Evolutionary conservation across 2,888 invertebrate genomes (phyloP).

Genomic region (Drosophila limbata): DNA sequence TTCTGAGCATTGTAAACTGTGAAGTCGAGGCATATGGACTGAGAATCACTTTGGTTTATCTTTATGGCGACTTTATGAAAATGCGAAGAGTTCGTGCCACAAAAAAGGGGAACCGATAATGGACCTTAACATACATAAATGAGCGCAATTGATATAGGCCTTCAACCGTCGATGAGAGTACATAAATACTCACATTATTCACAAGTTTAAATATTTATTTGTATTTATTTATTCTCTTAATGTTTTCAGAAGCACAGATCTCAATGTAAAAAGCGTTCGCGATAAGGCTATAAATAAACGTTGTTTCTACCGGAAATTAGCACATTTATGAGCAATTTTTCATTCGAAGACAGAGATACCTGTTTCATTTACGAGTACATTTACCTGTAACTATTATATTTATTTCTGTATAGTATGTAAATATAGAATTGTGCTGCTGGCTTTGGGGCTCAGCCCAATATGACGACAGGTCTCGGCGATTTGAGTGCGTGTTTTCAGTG

Average conservation of each 20-base stretch:
- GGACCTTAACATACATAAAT: slow-evolving; percentile 8
- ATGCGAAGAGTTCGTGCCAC: slow-evolving; percentile 7
- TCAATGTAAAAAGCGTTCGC: slow-evolving; percentile 11
- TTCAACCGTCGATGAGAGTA: background rate
- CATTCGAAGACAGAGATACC: background rate
- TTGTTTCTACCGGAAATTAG: slow-evolving; percentile 28
- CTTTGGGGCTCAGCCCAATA: background rate
- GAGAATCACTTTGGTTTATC: slow-evolving; percentile 8
- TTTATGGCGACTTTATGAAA: slow-evolving; percentile 18
- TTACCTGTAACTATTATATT: slow-evolving; percentile 11
- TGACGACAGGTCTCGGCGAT: background rate
- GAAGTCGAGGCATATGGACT: background rate
- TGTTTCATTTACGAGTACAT: background rate
- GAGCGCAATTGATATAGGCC: slow-evolving; percentile 19
- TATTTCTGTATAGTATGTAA: slow-evolving; percentile 6
- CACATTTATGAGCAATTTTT: slow-evolving; percentile 12
- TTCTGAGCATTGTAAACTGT: background rate
- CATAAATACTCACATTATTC: background rate
- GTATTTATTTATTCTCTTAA: slow-evolving; percentile 3
- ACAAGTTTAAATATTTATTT: slow-evolving; percentile 13
- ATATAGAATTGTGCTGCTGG: background rate
- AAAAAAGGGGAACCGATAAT: slow-evolving; percentile 23
- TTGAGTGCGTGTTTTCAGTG: slow-evolving; percentile 8
- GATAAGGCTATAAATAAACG: slow-evolving; percentile 27
- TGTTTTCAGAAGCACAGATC: slow-evolving; percentile 5